Conservation (phyloP, 2,797 vertebrate species). For the Sebastes aleutianus region DNA sequence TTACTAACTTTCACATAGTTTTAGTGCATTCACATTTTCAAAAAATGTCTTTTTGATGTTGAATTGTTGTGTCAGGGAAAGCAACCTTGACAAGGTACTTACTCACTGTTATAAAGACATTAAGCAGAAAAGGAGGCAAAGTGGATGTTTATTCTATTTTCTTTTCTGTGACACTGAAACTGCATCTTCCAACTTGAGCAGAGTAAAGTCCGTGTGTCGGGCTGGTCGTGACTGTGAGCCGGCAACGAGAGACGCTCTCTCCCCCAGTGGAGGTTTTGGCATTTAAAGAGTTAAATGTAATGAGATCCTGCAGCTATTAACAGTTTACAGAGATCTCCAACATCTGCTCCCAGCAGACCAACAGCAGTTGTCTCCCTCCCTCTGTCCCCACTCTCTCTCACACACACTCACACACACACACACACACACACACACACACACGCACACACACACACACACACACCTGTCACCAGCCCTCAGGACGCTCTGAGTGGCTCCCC, state of each 20-base stretch:
- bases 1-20: not conserved
- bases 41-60: too few relatives aligned
- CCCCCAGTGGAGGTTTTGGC: conserved; percentile 26
- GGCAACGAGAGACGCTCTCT: conserved; percentile 1
- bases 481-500: conserved; percentile 16
- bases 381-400: conserved; percentile 55
- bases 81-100: not conserved
- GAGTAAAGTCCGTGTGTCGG: not conserved
- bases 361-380: conserved; percentile 75
- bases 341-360: conserved; percentile 81
- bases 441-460: conserved; percentile 31
- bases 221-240: not conserved
- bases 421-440: not conserved
- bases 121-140: not conserved
- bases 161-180: not conserved
- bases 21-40: not conserved
- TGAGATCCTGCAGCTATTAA: conserved; percentile 80
- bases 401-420: conserved; percentile 2
- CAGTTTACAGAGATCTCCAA: conserved; percentile 81
- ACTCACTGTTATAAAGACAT: not conserved
- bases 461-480: conserved; percentile 73
- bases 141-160: not conserved
- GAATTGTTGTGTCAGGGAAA: not conserved
- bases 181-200: not conserved
- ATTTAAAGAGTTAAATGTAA: conserved; percentile 80